phyloP scores from a whole-genome alignment of 35 echinoderm and acorn worm species.

The Apostichopus parvimensis region DNA sequence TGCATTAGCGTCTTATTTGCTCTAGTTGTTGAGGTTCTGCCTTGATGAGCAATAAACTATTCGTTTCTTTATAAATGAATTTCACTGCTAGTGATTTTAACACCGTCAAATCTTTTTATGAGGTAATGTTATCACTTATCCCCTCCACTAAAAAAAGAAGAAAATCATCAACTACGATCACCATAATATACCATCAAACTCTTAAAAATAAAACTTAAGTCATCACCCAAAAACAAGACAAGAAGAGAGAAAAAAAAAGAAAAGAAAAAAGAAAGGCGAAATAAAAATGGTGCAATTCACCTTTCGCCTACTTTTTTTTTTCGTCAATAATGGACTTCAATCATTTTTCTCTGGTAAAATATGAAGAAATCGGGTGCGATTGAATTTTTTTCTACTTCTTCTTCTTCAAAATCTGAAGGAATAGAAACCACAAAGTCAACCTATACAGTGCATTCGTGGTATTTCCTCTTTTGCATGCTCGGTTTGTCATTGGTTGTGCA shows the following conservation, averaged over 20 bases:
- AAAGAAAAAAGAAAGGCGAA: too few species aligned
- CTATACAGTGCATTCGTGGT: neutral
- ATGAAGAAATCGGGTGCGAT: neutral
- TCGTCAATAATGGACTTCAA: neutral
- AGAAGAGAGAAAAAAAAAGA: too few species aligned
- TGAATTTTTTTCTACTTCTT: neutral
- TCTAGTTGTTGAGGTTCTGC: neutral
- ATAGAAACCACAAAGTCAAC: constrained; percentile 29
- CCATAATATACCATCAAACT: too few species aligned
- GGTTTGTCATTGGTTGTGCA: constrained; percentile 50
- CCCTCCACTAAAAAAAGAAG: too few species aligned
- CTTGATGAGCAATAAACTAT: neutral
- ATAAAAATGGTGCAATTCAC: neutral
- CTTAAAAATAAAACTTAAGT: too few species aligned
- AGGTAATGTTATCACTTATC: too few species aligned
- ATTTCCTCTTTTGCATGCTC: constrained; percentile 3
- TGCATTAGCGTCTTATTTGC: neutral
- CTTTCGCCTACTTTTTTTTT: neutral
- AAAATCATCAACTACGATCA: too few species aligned
- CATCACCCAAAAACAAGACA: too few species aligned
- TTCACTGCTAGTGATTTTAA: too few species aligned
- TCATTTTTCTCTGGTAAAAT: neutral
- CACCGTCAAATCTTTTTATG: too few species aligned
- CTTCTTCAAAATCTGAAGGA: neutral
- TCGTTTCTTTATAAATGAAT: too few species aligned